phyloP scores from a whole-genome alignment of 2,113 vertebrate species.

The Daphoenositta chrysoptera region DNA sequence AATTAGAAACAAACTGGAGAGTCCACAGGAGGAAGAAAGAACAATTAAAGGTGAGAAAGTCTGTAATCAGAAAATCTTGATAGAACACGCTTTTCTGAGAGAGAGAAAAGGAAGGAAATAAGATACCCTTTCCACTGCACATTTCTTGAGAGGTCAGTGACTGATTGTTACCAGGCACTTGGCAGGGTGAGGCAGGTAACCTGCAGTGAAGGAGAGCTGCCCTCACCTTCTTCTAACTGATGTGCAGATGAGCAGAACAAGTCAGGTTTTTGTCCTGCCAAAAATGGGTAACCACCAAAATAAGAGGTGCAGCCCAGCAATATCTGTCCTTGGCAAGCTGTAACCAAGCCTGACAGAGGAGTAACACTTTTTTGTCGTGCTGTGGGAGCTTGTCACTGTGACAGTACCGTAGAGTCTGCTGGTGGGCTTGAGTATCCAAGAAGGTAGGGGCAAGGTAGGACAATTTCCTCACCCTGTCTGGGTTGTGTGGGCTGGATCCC shows the following conservation, averaged over 20 bases:
- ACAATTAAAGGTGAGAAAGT: constrained; percentile 1
- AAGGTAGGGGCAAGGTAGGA: neutral
- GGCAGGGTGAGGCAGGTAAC: neutral
- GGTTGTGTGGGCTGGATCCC: neutral
- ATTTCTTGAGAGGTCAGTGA: neutral
- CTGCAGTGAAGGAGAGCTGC: neutral
- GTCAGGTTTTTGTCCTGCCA: neutral
- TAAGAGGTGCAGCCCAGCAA: neutral
- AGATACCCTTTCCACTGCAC: neutral
- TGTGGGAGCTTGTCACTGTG: neutral
- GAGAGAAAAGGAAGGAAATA: neutral
- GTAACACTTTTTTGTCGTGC: neutral
- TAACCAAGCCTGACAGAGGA: neutral
- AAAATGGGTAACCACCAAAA: neutral
- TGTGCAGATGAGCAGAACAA: neutral
- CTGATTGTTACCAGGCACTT: neutral
- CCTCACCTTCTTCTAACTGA: neutral
- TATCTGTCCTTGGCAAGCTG: neutral
- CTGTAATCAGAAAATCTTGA: neutral
- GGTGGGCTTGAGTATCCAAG: neutral
- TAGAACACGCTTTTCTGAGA: neutral
- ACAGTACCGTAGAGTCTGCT: neutral
- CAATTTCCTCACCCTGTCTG: neutral
- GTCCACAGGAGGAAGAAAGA: neutral
- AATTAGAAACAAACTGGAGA: neutral